These are phyloP conservation scores for Cylindroiulus punctatus DNA, from an alignment of 2,888 invertebrate species.

Conservation along the genomic window DNA sequence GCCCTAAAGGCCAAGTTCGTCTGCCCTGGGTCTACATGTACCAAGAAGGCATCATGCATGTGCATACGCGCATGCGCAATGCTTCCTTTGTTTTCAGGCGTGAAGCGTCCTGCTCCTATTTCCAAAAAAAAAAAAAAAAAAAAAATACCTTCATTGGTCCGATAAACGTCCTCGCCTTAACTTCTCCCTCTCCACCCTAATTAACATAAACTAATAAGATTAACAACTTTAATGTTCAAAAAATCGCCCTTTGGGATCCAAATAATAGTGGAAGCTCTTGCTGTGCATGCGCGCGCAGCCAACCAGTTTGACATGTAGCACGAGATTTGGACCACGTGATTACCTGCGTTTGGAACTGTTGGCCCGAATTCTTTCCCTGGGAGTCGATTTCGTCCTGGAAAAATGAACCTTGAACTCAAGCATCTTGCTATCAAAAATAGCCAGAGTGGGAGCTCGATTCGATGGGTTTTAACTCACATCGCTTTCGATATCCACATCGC, in stretches of 20 bases:
- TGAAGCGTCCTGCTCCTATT: too few relatives aligned
- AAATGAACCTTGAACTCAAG: background rate
- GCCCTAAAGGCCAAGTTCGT: background rate
- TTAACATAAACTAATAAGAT: too few relatives aligned
- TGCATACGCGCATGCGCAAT: background rate
- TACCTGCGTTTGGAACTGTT: slow-evolving; percentile 58
- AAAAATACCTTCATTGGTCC: too few relatives aligned
- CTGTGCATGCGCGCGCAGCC: background rate
- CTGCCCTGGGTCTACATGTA: background rate
- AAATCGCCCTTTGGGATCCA: too few relatives aligned
- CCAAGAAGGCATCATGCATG: too few relatives aligned
- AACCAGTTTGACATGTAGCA: background rate
- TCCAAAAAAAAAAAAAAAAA: too few relatives aligned
- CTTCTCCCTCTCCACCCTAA: too few relatives aligned
- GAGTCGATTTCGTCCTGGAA: slow-evolving; percentile 57
- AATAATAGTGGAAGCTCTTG: too few relatives aligned
- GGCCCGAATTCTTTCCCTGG: slow-evolving; percentile 55
- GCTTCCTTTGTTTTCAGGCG: background rate
- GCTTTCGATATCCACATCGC: slow-evolving; percentile 94
- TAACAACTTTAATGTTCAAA: too few relatives aligned
- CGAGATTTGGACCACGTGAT: background rate
- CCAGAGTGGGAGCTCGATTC: background rate
- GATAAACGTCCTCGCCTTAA: too few relatives aligned
- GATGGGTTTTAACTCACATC: slow-evolving; percentile 76
- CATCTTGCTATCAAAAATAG: background rate